A percentile compares a stretch with the other conserved stretches of the same genome.
Conservation (phyloP, 92 coral and sea anemone genomes). For the Desmophyllum pertusum region DNA sequence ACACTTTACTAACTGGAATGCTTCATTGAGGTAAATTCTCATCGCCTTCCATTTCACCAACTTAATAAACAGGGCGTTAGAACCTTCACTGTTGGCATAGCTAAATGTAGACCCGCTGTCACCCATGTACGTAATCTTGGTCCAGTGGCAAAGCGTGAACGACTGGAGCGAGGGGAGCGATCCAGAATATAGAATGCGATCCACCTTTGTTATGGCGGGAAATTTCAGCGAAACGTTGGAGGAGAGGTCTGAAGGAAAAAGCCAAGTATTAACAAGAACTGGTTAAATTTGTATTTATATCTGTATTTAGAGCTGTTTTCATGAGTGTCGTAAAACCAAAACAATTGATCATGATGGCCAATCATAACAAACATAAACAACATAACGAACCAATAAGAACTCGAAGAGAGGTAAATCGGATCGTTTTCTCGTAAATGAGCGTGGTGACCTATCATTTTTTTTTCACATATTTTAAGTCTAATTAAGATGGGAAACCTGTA, state of each 20-base stretch:
- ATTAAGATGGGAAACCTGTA: too few species aligned
- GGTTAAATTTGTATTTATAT: too few species aligned
- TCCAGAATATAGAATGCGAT: neutral
- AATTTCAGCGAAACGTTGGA: constrained; percentile 4
- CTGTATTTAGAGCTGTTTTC: too few species aligned
- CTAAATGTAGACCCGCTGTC: neutral
- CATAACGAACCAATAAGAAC: too few species aligned
- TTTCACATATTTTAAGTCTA: too few species aligned
- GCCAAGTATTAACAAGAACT: too few species aligned
- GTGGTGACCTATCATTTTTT: too few species aligned
- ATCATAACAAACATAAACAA: too few species aligned
- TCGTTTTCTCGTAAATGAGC: too few species aligned
- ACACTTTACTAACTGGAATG: neutral
- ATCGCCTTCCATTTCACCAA: neutral
- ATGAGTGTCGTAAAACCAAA: too few species aligned
- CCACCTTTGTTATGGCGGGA: neutral
- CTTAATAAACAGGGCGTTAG: neutral
- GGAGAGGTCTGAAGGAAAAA: neutral
- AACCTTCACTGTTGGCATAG: neutral
- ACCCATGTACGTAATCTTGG: neutral
- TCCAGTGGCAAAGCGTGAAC: constrained; percentile 18
- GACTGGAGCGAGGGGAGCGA: constrained; percentile 14
- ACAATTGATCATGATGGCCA: too few species aligned
- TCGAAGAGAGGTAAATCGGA: too few species aligned
- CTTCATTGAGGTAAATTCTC: neutral